A percentile compares a stretch with the other conserved stretches of the same genome.
Evolutionary conservation across 2,113 vertebrate species (phyloP).

Genomic region (Ochotona princeps): DNA sequence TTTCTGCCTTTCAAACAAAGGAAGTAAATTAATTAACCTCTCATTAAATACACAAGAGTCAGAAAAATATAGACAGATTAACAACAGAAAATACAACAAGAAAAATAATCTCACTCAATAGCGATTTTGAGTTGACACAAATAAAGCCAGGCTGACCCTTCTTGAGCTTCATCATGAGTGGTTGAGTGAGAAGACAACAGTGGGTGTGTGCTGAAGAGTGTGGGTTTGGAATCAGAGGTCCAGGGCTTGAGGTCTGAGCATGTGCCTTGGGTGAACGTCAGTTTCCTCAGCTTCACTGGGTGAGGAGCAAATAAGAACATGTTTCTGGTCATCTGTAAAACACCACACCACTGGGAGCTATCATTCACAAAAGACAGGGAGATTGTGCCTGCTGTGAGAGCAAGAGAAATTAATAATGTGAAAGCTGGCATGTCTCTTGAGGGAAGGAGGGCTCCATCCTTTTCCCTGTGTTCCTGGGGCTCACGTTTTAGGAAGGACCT

Average conservation of each 20-base stretch:
- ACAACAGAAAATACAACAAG: background rate
- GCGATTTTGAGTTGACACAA: background rate
- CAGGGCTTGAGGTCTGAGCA: background rate
- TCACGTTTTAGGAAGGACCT: constrained; percentile 9
- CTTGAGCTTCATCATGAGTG: background rate
- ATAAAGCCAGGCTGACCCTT: background rate
- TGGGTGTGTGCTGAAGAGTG: background rate
- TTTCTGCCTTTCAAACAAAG: too few relatives aligned
- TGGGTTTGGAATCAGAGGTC: background rate
- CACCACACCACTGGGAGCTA: background rate
- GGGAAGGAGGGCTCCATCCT: background rate
- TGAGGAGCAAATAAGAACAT: background rate
- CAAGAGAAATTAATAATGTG: background rate
- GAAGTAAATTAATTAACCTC: too few relatives aligned
- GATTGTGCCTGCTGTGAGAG: background rate
- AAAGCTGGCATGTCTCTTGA: background rate
- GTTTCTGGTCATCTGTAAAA: constrained; percentile 3
- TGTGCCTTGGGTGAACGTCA: background rate
- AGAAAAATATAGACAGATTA: background rate
- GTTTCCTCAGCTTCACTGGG: background rate
- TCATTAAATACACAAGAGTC: background rate
- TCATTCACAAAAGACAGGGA: background rate
- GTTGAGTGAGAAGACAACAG: background rate
- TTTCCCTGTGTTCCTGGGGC: background rate
- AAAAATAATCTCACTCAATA: background rate